Percentiles rank a stretch among this genome's conserved stretches.
Evolutionary conservation across 2,113 vertebrate species (phyloP).

Genomic region (human): GRCh38 chr4:25022501-25023000

Average conservation of each 20-base stretch:
- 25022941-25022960: conserved; percentile 23
- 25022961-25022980: not conserved
- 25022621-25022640: not conserved
- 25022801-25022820: not conserved
- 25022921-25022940: not conserved
- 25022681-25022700: not conserved
- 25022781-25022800: not conserved
- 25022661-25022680: not conserved
- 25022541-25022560: not conserved
- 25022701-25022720: not conserved
- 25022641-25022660: not conserved
- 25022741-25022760: not conserved
- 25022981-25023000: not conserved
- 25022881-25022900: not conserved
- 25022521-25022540: not conserved
- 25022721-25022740: not conserved
- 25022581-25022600: not conserved
- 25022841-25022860: not conserved
- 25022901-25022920: not conserved
- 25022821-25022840: not conserved
- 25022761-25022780: not conserved
- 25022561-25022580: not conserved
- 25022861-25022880: not conserved
- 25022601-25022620: not conserved
- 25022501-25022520: rapidly evolving